These are phyloP conservation scores for Lycocerus yunnanus DNA, from an alignment of 2,888 invertebrate species.

Conservation along the genomic window DNA sequence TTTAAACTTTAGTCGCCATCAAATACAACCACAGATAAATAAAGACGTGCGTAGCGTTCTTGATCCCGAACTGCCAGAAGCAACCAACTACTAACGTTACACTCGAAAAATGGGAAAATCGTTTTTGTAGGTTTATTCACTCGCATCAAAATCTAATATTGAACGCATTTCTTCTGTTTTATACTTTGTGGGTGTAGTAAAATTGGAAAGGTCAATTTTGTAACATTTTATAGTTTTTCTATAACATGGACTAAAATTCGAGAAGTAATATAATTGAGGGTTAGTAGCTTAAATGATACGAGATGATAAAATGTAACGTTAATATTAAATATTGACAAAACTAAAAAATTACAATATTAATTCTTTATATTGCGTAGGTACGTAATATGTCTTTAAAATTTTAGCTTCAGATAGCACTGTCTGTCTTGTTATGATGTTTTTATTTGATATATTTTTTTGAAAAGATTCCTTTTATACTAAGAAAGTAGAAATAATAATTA, in stretches of 20 bases:
- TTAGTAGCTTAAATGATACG: background rate
- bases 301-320: background rate
- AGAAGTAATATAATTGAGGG: background rate
- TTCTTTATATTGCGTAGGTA: too few species aligned
- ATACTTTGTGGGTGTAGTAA: constrained; percentile 23
- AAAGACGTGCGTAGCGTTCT: constrained; percentile 43
- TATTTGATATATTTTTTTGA: too few species aligned
- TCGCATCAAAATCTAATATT: constrained; percentile 33
- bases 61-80: constrained; percentile 35
- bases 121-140: constrained; percentile 36
- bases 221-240: background rate
- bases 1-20: constrained; percentile 25
- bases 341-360: too few species aligned
- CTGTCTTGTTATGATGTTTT: too few species aligned
- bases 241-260: background rate
- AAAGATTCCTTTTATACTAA: too few species aligned
- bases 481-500: too few species aligned
- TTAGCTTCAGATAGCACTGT: too few species aligned
- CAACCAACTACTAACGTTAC: constrained; percentile 35
- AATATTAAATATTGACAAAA: background rate
- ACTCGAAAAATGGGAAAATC: constrained; percentile 35
- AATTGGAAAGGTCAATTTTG: constrained; percentile 13
- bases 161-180: constrained; percentile 30
- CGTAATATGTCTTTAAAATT: too few species aligned
- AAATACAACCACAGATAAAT: constrained; percentile 42